Evolutionary conservation across 1,140 invertebrate genomes (phyloP), one percentile per base, ranked within the genome.

Genomic region (Cyclargus thomasi): DNA sequence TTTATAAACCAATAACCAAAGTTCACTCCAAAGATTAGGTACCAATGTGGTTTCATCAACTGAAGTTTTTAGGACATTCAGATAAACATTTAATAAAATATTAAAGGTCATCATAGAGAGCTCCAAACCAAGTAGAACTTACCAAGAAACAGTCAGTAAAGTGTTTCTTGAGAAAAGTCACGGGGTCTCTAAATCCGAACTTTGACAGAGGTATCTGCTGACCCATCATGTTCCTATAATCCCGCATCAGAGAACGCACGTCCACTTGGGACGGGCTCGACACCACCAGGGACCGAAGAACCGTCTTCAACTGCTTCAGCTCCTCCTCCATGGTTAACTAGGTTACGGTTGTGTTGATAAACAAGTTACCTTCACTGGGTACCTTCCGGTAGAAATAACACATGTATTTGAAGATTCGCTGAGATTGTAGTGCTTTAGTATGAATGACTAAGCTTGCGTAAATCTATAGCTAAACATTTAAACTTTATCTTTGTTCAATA

Each of bases 91-190:
- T 29, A 7, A 29, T 29, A 4, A 29, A 62, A 62, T 62, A 21
- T 62, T 21, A 62, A 16, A 29, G 29, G 8, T 21, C 20, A 62
- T 23, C 16, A 62, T 20, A n/a, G 14, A 62, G 10, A 21, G 1
- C 20, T 62, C 23, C 20, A 2, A 62, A 16, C 7, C 16, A n/a
- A 29, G 10, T 29, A 2, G 18, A 18, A 71, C 74, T 81, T 76
- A 90, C 90, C 76, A 86, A 17, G 65, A 91, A 88, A 62, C 82
- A 85, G 64, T 91, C 90, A 69, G 62, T 67, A 64, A 81, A 90
- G 14, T 78, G 71, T 29, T 86, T 82, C 35, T 74, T 82, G 0
- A 91, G 74, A 29, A 91, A 91, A 0, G 63, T 55, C 4, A 84
- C 62, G 0, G 81, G 72, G 59, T 88, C 81, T 29, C 64, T 76